Base-by-base conservation (phyloP, 2,797 vertebrate species). In the Sebastes vulpes region DNA sequence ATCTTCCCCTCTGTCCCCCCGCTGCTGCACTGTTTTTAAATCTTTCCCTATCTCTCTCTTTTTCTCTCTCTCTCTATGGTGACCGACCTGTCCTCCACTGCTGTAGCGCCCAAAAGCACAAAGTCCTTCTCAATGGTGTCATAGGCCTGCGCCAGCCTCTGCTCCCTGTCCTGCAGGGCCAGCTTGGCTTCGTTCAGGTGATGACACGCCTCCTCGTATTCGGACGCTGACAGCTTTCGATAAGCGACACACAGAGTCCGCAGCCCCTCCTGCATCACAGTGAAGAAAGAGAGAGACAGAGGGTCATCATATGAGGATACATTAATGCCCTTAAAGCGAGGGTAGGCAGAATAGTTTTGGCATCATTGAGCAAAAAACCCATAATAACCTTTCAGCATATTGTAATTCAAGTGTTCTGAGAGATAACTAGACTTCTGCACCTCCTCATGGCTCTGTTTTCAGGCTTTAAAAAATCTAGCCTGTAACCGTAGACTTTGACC, bases 221-320 rank as follows among this genome's bases (percentile, higher is more conserved):
- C 98, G 1, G 95, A 93, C 2, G 80, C 89, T 4, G 91, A 90
- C 67, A 99, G 95, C 65, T 93, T 95, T 83, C 97, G 98, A 81
- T 98, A 99, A 1, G 98, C 99, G 16, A 99, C 97, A 0, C 99
- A 99, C 76, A 99, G 87, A 0, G 99, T 99, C 75, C 99, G 95
- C 53, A 99, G 94, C 3, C 99, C 99, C 85, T 99, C 98, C 98
- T 99, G 72, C 74, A 21, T 77, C 2, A 66, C 14, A 58, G 68
- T 1, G n/a, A 28, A 48, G 65, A 46, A 46, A 31, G 25, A 74
- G 12, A 85, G 18, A 18, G 50, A 68, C 38, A 2, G 18, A 64
- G 8, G 9, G 35, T 35, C n/a, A 14, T 25, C 12, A 3, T 9
- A 23, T 38, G 31, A 23, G 20, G 32, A 38, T 16, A 16, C 20